phyloP scores from a whole-genome alignment of 2,888 invertebrate genomes.

The Xestia xanthographa region DNA sequence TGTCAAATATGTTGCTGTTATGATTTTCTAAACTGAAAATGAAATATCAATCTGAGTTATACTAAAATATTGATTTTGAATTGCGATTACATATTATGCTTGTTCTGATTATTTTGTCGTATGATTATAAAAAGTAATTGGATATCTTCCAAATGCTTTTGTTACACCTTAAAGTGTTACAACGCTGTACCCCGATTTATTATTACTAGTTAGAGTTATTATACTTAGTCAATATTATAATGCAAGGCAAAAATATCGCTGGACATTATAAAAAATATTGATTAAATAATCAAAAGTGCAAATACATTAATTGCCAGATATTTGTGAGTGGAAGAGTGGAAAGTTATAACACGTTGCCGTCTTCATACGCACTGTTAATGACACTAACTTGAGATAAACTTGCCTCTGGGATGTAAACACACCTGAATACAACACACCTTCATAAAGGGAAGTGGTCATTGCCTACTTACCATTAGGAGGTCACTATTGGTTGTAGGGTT shows the following conservation, averaged over 20 bases:
- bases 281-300: no score
- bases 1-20: background rate
- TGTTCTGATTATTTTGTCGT: background rate
- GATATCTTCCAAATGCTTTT: background rate
- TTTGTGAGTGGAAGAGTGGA: no score
- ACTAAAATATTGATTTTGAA: background rate
- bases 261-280: no score
- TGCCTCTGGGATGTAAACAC: background rate
- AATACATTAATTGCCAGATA: no score
- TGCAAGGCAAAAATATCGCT: no score
- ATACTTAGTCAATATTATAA: background rate
- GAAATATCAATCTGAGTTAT: background rate
- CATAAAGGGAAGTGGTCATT: background rate
- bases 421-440: background rate
- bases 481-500: background rate
- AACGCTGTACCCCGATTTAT: background rate
- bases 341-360: background rate
- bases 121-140: background rate
- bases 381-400: background rate
- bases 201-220: no score
- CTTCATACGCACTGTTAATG: background rate
- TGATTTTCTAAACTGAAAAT: background rate
- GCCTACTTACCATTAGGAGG: background rate
- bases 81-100: background rate
- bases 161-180: background rate